Evolutionary conservation across 2,113 vertebrate genomes (phyloP), one percentile per base, ranked within the genome.

Genomic region (Pomatorhinus ruficollis): DNA sequence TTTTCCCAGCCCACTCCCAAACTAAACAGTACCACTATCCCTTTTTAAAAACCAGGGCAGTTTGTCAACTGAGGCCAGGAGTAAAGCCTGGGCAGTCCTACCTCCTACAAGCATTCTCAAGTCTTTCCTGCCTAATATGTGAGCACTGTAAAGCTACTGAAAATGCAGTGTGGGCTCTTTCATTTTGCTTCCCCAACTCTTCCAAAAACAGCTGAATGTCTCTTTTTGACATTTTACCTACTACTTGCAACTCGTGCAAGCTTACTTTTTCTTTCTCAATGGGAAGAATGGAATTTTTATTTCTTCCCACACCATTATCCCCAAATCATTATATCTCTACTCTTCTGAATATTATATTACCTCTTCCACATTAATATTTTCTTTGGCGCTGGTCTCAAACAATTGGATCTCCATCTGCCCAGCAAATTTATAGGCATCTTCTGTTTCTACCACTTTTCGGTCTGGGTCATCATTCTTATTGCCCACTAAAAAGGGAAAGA

Each of bases 321-420:
- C 70, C 20, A 54, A 12, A 15, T 21, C 1, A 1, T 23, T 44
- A 0, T 22, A 52, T 33, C 13, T 35, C 3, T 30, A 6, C n/a
- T 59, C 24, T n/a, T 83, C 59, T 54, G 39, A 19, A 1, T 53
- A 45, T 49, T 61, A 2, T 5, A 37, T 95, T 98, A 99, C 99
- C 99, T 99, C 99, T 97, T 99, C 99, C 91, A 99, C 99, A 9
- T 99, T 99, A 96, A 99, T 96, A 68, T 99, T 99, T 97, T 99
- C 99, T 98, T 99, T 99, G 90, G 99, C 99, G 54, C 99, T 99
- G 77, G 99, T 99, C 98, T 99, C 99, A 88, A 99, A 99, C 97
- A 99, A 97, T 79, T 98, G 99, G 98, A 99, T 99, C 91, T 99
- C 99, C 99, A 99, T 99, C 98, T 99, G 99, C 95, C 98, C 99